Evolutionary conservation across 1,140 invertebrate species (phyloP).

Genomic region (Spodoptera litura): DNA sequence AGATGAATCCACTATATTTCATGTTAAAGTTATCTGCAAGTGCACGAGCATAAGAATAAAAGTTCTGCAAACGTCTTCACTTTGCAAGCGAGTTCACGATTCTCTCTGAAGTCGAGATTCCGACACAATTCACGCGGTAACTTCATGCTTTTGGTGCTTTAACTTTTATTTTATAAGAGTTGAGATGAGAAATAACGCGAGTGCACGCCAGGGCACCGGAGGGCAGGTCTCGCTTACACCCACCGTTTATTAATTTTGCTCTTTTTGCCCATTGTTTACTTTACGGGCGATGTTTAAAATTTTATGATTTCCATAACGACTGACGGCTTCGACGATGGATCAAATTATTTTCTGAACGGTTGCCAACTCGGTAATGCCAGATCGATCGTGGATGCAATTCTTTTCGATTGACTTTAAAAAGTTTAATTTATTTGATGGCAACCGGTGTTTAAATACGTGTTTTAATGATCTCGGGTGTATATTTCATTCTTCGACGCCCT

Average conservation of each 20-base stretch:
- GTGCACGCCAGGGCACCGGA: constrained; percentile 61
- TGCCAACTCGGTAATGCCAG: constrained; percentile 81
- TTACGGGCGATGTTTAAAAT: constrained; percentile 79
- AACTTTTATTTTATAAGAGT: constrained; percentile 62
- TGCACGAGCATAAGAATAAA: not conserved
- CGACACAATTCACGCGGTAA: constrained; percentile 31
- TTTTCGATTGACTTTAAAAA: constrained; percentile 63
- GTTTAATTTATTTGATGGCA: constrained; percentile 69
- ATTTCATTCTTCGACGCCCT: constrained; percentile 39
- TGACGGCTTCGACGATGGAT: constrained; percentile 65
- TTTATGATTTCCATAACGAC: constrained; percentile 81
- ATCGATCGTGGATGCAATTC: constrained; percentile 62
- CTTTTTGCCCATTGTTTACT: constrained; percentile 84
- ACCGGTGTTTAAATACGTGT: constrained; percentile 64
- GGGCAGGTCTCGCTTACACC: constrained; percentile 62
- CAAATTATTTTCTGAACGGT: constrained; percentile 79
- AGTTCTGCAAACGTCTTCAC: constrained; percentile 20
- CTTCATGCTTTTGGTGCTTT: constrained; percentile 54
- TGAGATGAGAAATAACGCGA: constrained; percentile 56
- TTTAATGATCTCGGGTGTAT: constrained; percentile 51
- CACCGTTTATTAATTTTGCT: constrained; percentile 63
- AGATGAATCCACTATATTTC: not conserved
- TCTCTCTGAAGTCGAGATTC: constrained; percentile 9
- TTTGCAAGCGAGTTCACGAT: constrained; percentile 11
- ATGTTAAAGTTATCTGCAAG: not conserved